Base-by-base conservation (phyloP, 2,888 invertebrate species). In the Sabatieria punctata region DNA sequence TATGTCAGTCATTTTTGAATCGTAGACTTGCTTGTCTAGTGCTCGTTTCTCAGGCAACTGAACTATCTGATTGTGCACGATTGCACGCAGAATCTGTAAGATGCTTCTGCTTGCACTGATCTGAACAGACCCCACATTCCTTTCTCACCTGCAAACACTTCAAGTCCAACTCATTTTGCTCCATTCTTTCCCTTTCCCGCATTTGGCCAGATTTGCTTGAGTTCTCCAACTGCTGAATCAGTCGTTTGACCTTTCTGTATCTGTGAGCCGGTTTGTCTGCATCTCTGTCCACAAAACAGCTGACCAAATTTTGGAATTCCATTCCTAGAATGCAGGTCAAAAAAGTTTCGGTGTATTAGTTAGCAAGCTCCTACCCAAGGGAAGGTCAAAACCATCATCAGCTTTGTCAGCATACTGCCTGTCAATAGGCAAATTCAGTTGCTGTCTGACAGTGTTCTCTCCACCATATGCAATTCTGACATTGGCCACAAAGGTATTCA, bases 121-220 rank as follows among this genome's bases (percentile, higher is more conserved):
- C n/a, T n/a, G n/a, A n/a, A n/a, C n/a, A n/a, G n/a, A n/a, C n/a
- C n/a, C n/a, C n/a, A n/a, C n/a, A n/a, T n/a, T n/a, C n/a, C n/a
- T n/a, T n/a, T n/a, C n/a, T n/a, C n/a, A n/a, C n/a, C 55, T 67
- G 61, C 50, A 66, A 52, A 54, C 65, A 66, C 49, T 66, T 66
- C n/a, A 64, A 51, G 55, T 66, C 65, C 48, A 67, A 53, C 19
- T 55, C 57, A 42, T 60, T 54, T 51, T 65, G 65, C 18, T 61
- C 61, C 4, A 64, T 47, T 6, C 63, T 53, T 24, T 41, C 26
- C 2, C 52, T 49, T 45, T 57, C 58, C 18, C 13, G 13, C 27
- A 51, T 51, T 6, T 24, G 25, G 3, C 39, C 26, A 25, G 26
- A 8, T n/a, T 11, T 22, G 2, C 38, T 39, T 13, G 50, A 43